Evolutionary conservation across 2,888 invertebrate species (phyloP), one percentile per base, ranked within the genome.

Genomic region (Peribatodes rhomboidaria): DNA sequence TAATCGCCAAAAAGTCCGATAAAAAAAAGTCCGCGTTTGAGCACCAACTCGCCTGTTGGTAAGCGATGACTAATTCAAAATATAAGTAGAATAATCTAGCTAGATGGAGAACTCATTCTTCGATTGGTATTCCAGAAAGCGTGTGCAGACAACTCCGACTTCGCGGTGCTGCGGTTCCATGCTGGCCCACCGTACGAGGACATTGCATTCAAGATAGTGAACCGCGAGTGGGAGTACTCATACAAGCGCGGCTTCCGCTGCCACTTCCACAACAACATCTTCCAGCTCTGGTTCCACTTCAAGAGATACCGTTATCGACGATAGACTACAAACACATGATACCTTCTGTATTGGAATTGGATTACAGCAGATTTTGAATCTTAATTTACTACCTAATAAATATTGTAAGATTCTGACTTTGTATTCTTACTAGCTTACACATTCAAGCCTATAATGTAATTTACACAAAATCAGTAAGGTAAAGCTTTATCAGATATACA

Each of bases 171-270:
- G 13, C 95, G 98, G 41, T 99, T 99, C 90, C 97, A 97, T 82
- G 98, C 99, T n/a, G 99, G 99, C 0, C 99, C 99, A 14, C 99
- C 99, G 0, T 99, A 99, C 88, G 99, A 99, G 94, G 99, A 99
- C 86, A 99, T 99, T 75, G 99, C 98, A 0, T 99, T 99, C 90
- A 99, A 99, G 94, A 98, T 99, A 69, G 99, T 99, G 0, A 99
- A 99, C 89, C 95, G 99, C 69, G 99, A 99, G 90, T 99, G 99
- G 99, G 99, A 99, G 89, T 98, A 98, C 89, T 99, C 99, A 0
- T 99, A 99, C 90, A 99, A 99, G 89, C 95, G 98, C 71, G 99
- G 99, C 27, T 99, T 99, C 89, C 95, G 99, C 55, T 99, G 99
- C 85, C 99, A 99, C 89, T 99, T 99, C 93, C 99, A 99, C 86